Conservation (phyloP, 2,113 vertebrate genomes). For the Cinclus cinclus region DNA sequence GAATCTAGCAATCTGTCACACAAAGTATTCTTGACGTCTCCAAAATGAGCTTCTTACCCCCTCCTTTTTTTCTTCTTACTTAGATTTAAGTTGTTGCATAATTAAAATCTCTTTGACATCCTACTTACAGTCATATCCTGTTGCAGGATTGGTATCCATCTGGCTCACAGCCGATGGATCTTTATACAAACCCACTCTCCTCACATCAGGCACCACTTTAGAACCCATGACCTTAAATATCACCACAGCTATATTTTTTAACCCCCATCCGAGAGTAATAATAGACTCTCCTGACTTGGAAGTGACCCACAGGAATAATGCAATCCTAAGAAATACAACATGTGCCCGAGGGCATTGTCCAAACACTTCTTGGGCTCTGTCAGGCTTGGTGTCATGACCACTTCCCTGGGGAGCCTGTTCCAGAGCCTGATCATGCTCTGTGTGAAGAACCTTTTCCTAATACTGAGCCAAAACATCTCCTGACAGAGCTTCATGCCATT, state of each 20-base stretch:
- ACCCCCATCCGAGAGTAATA: not conserved
- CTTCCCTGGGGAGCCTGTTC: not conserved
- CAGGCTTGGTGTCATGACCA: not conserved
- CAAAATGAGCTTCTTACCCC: constrained; percentile 35
- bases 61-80: constrained; percentile 29
- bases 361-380: not conserved
- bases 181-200: not conserved
- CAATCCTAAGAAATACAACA: not conserved
- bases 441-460: not conserved
- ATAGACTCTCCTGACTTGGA: not conserved
- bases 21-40: constrained; percentile 62
- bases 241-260: not conserved
- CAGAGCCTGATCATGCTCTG: rapidly evolving
- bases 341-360: not conserved
- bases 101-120: constrained; percentile 62
- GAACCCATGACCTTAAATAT: constrained; percentile 2
- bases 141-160: not conserved
- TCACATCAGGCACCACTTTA: not conserved
- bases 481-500: not conserved
- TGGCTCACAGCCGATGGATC: constrained; percentile 9
- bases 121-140: constrained; percentile 37
- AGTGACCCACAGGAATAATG: not conserved
- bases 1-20: constrained; percentile 55
- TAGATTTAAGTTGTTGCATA: constrained; percentile 61
- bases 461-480: not conserved